Conservation (phyloP, 1,140 invertebrate species). For the Lysiphlebus fabarum region DNA sequence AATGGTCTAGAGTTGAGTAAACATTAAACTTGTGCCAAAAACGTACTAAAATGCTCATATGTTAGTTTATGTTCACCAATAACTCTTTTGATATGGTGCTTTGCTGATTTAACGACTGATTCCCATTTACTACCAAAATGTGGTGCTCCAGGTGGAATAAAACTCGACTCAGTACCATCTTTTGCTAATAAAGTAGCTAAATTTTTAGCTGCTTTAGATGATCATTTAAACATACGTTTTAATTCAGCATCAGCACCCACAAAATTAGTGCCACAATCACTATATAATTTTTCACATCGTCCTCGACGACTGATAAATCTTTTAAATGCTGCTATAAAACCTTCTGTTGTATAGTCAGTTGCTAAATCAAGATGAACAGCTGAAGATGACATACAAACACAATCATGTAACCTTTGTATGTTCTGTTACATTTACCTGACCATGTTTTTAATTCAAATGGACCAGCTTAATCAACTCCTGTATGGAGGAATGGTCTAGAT, state of each 20-base stretch:
- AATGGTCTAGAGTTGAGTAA: neutral
- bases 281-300: neutral
- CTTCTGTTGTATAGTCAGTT: neutral
- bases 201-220: too few relatives aligned
- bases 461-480: constrained; percentile 1
- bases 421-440: neutral
- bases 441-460: neutral
- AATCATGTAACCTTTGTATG: neutral
- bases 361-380: constrained; percentile 3
- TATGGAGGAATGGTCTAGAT: constrained; percentile 3
- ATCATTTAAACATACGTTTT: neutral
- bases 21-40: neutral
- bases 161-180: neutral
- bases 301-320: too few relatives aligned
- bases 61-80: neutral
- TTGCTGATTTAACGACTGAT: neutral
- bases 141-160: neutral
- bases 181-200: too few relatives aligned
- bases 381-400: constrained; percentile 7
- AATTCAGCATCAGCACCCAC: constrained; percentile 4
- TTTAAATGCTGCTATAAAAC: constrained; percentile 1
- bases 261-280: constrained; percentile 1
- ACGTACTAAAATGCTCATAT: neutral
- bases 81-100: constrained; percentile 2
- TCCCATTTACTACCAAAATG: constrained; percentile 3